Base-by-base conservation (phyloP, 2,113 vertebrate genomes). In the human region DNA sequence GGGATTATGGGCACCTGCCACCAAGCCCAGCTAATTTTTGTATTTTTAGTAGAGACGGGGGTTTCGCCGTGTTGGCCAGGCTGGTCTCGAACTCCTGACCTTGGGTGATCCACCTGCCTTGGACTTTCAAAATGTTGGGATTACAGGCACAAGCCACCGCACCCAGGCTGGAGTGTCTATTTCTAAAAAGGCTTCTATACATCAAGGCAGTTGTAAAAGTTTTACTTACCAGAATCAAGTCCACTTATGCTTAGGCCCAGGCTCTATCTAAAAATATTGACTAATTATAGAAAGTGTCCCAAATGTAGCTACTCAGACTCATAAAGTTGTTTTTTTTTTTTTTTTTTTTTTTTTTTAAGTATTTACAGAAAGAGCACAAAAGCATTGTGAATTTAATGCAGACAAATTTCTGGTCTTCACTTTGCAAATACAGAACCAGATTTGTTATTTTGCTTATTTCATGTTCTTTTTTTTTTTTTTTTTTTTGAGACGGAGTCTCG, bases 211-310 rank as follows among this genome's bases (percentile, higher is more conserved):
- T 76, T 88, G 27, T 72, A 91, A 92, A 96, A 84, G 52, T 84
- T 92, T 89, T 93, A 27, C 79, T 89, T 92, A 73, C n/a, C 25
- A 85, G 72, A 93, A 85, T 89, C 72, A 89, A 59, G 48, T 70
- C 50, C 25, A 82, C 48, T 57, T 91, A 81, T 40, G 22, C 27
- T 79, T 90, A 96, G 61, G 10, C 59, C 14, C 12, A 92, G 27
- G 6, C 40, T 92, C 20, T 57, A 91, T 75, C 73, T 86, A 82
- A 90, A 96, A 94, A 94, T 68, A 92, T 23, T 64, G 27, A 93
- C 38, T 89, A 80, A 64, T 70, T 70, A 59, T 5, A 89, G 6
- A 73, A 80, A 86, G 23, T 94, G 10, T 89, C 94, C 43, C 52
- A 52, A 70, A 72, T 75, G 48, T 68, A 87, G 57, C 55, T 75